These are phyloP conservation scores for Holacanthus passer DNA, from an alignment of 2,113 vertebrate species.

Conservation along the genomic window DNA sequence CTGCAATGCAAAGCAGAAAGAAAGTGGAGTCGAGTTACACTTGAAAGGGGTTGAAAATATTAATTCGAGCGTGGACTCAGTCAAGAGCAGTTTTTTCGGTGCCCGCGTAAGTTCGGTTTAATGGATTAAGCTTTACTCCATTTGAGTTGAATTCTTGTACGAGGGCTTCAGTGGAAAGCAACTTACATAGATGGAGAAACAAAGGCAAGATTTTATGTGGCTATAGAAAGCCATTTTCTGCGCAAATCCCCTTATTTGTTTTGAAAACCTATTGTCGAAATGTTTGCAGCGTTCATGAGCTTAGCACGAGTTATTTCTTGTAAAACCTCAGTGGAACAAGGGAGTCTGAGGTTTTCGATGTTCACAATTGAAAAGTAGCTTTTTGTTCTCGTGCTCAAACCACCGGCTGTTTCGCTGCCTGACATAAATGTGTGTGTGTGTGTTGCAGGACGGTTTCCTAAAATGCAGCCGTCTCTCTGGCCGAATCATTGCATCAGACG, in stretches of 20 bases:
- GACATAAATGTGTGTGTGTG: constrained; percentile 23
- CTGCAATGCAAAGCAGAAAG: constrained; percentile 93
- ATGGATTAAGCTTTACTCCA: constrained; percentile 27
- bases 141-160: background rate
- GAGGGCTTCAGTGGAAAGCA: constrained; percentile 1
- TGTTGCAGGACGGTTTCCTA: constrained; percentile 46
- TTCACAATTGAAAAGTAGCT: background rate
- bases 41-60: constrained; percentile 79
- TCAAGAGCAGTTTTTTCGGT: constrained; percentile 32
- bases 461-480: constrained; percentile 50
- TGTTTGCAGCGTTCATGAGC: background rate
- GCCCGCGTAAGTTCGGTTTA: constrained; percentile 2
- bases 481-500: constrained; percentile 55
- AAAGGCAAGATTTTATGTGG: background rate
- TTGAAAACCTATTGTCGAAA: background rate
- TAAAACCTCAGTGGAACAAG: constrained; percentile 6
- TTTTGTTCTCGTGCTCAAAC: constrained; percentile 28
- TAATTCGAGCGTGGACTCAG: constrained; percentile 52
- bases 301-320: background rate
- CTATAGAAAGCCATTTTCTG: background rate
- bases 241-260: background rate
- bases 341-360: constrained; percentile 17
- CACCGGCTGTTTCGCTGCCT: background rate
- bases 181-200: background rate
- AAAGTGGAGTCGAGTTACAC: constrained; percentile 82